Evolutionary conservation across 23 tunicate species (phyloP).

Genomic region (Ciona savignyi): DNA sequence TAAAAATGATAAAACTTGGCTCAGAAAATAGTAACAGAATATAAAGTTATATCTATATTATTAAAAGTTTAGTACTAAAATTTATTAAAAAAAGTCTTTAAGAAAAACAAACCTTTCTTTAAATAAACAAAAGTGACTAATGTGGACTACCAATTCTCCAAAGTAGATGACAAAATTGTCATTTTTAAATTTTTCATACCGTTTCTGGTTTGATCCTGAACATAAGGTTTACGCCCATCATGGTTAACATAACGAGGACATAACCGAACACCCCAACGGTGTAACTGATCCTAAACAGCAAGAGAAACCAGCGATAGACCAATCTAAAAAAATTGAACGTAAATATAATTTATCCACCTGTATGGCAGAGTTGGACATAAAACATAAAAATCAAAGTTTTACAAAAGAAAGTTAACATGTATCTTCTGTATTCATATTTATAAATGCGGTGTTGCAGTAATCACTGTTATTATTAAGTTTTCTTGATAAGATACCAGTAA

Average conservation of each 20-base stretch:
- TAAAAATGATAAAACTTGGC: neutral
- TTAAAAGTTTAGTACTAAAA: neutral
- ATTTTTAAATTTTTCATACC: constrained; percentile 13
- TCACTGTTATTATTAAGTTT: too few species aligned
- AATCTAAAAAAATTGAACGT: constrained; percentile 29
- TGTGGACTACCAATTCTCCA: neutral
- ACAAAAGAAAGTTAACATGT: neutral
- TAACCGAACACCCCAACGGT: constrained; percentile 84
- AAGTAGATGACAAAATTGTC: neutral
- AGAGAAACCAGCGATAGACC: constrained; percentile 89
- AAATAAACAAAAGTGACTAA: too few species aligned
- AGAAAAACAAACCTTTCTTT: too few species aligned
- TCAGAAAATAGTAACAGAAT: neutral
- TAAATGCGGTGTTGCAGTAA: too few species aligned
- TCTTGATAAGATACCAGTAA: too few species aligned
- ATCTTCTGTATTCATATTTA: too few species aligned
- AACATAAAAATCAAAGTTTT: neutral
- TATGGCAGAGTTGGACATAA: too few species aligned
- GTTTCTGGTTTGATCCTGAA: constrained; percentile 75
- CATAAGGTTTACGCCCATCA: constrained; percentile 81
- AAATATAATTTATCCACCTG: too few species aligned
- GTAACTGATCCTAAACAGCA: constrained; percentile 74
- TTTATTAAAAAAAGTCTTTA: neutral
- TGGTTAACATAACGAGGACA: constrained; percentile 47
- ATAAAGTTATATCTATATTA: neutral